Conservation (phyloP, 1,140 invertebrate genomes). For the Drosophila arawakana region DNA sequence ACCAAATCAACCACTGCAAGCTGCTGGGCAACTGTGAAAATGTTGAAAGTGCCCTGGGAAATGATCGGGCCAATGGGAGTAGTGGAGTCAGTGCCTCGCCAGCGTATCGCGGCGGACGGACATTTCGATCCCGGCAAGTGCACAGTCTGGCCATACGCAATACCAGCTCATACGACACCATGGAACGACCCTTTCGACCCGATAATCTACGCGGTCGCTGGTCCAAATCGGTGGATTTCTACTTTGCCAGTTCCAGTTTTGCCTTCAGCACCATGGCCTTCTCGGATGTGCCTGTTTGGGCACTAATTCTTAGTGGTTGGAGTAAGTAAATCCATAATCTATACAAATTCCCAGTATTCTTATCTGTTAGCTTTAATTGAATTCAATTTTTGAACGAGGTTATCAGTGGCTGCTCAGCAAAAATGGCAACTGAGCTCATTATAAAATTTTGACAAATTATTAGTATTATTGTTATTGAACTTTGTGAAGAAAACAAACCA, state of each 20-base stretch:
- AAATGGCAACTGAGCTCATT: too few species aligned
- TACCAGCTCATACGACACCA: slow-evolving; percentile 74
- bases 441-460: too few species aligned
- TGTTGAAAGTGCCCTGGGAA: background rate
- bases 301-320: slow-evolving; percentile 66
- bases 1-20: slow-evolving; percentile 75
- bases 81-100: slow-evolving; percentile 21
- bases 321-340: slow-evolving; percentile 57
- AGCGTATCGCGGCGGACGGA: slow-evolving; percentile 16
- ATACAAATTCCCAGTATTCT: too few species aligned
- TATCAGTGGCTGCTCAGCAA: too few species aligned
- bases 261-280: slow-evolving; percentile 74
- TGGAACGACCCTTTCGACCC: slow-evolving; percentile 74
- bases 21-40: slow-evolving; percentile 53
- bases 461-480: too few species aligned
- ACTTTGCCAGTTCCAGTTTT: slow-evolving; percentile 75
- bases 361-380: too few species aligned
- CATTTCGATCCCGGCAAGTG: slow-evolving; percentile 54
- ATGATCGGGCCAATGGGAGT: background rate
- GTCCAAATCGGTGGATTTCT: slow-evolving; percentile 76
- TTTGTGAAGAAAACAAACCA: too few species aligned
- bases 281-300: slow-evolving; percentile 70
- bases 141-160: slow-evolving; percentile 66
- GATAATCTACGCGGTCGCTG: slow-evolving; percentile 75
- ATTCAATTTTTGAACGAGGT: too few species aligned